Evolutionary conservation across 2,797 vertebrate species (phyloP).

Genomic region (Neostethus bicornis): DNA sequence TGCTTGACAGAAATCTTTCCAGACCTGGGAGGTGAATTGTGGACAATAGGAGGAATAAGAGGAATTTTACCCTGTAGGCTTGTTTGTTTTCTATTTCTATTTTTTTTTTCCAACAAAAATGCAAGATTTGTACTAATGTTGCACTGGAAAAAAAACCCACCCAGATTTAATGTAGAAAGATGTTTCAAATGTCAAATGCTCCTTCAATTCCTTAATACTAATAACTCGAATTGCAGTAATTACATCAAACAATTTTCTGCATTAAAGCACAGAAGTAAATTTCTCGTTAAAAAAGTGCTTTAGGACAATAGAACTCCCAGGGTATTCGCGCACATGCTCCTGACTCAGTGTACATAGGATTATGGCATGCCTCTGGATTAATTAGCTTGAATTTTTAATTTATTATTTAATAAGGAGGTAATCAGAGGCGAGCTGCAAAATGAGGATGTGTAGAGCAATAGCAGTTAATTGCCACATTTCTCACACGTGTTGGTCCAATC

Average conservation of each 20-base stretch:
- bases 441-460: neutral
- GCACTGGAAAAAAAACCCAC: neutral
- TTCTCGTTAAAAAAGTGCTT: constrained; percentile 36
- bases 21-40: too few relatives aligned
- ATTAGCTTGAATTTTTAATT: constrained; percentile 37
- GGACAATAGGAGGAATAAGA: too few relatives aligned
- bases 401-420: constrained; percentile 12
- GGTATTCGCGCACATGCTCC: constrained; percentile 40
- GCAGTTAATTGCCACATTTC: neutral
- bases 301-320: constrained; percentile 34
- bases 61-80: neutral
- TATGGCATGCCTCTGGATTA: constrained; percentile 18
- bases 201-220: constrained; percentile 23
- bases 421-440: constrained; percentile 13
- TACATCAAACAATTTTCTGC: constrained; percentile 1
- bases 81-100: neutral
- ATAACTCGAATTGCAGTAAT: constrained; percentile 16
- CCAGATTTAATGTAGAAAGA: too few relatives aligned
- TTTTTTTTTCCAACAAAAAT: too few relatives aligned
- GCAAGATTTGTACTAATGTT: too few relatives aligned
- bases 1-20: too few relatives aligned
- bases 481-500: constrained; percentile 3
- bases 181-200: constrained; percentile 12
- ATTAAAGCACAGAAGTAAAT: constrained; percentile 18
- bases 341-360: constrained; percentile 33